A percentile compares a stretch with the other conserved stretches of the same genome.
Conservation (phyloP, 2,797 vertebrate species). For the Muscicapa striata region DNA sequence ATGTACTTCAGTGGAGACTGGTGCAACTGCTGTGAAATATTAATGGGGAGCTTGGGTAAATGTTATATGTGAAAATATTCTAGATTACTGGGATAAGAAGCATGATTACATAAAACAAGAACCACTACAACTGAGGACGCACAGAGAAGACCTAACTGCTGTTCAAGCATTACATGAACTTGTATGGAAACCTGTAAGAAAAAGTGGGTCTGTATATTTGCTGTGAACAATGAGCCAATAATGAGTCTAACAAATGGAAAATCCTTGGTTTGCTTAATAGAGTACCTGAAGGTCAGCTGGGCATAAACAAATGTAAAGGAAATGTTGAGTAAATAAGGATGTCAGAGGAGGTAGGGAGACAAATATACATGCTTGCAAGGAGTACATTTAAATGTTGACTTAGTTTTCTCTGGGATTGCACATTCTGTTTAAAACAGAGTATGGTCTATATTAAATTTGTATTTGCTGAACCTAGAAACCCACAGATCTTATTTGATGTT, state of each 20-base stretch:
- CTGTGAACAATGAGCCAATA: neutral
- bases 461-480: neutral
- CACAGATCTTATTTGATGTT: neutral
- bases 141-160: neutral
- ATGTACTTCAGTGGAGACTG: neutral
- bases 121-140: neutral
- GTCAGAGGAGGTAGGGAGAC: neutral
- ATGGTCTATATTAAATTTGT: neutral
- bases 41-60: neutral
- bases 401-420: neutral
- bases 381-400: neutral
- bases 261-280: neutral
- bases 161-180: neutral
- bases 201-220: neutral
- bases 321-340: neutral
- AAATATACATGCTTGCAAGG: neutral
- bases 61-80: neutral
- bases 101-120: neutral
- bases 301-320: neutral
- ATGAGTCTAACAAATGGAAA: neutral
- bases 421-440: neutral
- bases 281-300: neutral
- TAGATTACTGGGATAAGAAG: neutral
- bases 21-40: neutral
- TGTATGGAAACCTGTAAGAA: neutral